These are phyloP conservation scores for Mastomys coucha DNA, from an alignment of 2,113 vertebrate species.

Conservation along the genomic window DNA sequence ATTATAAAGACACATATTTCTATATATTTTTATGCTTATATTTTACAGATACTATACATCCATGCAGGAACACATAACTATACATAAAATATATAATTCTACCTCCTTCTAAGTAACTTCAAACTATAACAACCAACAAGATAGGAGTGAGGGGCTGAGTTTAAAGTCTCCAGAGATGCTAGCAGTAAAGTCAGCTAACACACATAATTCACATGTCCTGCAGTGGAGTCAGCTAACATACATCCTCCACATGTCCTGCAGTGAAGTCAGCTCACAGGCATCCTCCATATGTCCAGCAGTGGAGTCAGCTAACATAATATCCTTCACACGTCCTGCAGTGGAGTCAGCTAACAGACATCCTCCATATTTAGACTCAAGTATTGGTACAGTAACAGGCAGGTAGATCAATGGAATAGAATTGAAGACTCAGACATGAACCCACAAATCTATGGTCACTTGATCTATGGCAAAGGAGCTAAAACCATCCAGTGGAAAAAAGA, in stretches of 20 bases:
- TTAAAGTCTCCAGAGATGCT: background rate
- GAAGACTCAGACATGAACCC: too few species aligned
- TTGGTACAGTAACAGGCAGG: background rate
- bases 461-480: too few species aligned
- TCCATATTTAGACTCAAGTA: fast-evolving
- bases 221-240: too few species aligned
- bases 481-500: too few species aligned
- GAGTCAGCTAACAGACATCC: background rate
- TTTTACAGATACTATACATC: background rate
- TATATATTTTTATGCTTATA: background rate
- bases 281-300: too few species aligned
- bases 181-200: background rate
- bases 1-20: background rate
- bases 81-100: background rate
- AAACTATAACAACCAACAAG: background rate
- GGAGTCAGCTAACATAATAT: too few species aligned
- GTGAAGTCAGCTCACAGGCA: too few species aligned
- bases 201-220: too few species aligned
- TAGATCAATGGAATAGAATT: too few species aligned
- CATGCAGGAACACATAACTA: background rate
- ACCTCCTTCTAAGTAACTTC: background rate
- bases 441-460: too few species aligned
- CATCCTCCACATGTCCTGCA: too few species aligned
- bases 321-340: too few species aligned
- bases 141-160: background rate